Conservation (phyloP, 2,888 invertebrate species). For the Eucera pruinosa region DNA sequence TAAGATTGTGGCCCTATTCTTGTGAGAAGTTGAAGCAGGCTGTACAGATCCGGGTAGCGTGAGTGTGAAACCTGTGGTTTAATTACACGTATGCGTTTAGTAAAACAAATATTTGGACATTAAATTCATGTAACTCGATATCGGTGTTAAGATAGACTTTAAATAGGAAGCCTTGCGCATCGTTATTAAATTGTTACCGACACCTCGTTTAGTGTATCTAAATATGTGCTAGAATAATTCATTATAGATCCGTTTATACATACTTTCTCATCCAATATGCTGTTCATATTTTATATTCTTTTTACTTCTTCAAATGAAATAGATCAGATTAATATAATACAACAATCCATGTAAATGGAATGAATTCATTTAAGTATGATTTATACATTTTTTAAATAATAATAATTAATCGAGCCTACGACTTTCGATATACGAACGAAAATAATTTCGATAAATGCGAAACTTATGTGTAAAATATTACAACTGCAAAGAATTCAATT, state of each 20-base stretch:
- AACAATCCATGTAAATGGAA: no score
- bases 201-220: neutral
- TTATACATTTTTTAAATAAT: no score
- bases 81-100: conserved; percentile 9
- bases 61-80: conserved; percentile 3
- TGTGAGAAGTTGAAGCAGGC: neutral
- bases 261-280: neutral
- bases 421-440: no score
- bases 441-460: no score
- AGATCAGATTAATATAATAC: no score
- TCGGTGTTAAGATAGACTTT: neutral
- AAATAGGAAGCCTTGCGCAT: neutral
- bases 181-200: neutral
- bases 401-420: no score
- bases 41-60: neutral
- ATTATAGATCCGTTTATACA: neutral
- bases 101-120: neutral
- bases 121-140: neutral
- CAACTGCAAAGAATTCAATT: no score
- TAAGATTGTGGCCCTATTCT: conserved; percentile 4
- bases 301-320: no score
- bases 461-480: no score
- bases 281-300: no score
- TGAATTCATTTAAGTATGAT: no score
- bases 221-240: neutral